Evolutionary conservation across 2,113 vertebrate genomes (phyloP).

Genomic region (Solenodon paradoxus): DNA sequence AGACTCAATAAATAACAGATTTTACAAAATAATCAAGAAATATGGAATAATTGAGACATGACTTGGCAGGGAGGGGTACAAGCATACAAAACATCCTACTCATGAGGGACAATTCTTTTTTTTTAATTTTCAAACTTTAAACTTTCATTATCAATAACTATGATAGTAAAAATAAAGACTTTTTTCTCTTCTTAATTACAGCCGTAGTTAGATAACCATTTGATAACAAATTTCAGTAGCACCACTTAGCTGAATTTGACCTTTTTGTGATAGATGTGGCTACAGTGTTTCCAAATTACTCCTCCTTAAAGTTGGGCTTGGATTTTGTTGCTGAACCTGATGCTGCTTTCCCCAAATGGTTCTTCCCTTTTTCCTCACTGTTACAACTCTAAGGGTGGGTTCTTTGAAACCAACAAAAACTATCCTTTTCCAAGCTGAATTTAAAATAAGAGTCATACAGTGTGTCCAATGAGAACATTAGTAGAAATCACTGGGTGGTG

Average conservation of each 20-base stretch:
- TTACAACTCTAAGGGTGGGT: background rate
- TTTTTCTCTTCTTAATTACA: background rate
- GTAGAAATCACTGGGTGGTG: background rate
- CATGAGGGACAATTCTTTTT: background rate
- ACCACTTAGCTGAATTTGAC: background rate
- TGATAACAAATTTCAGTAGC: background rate
- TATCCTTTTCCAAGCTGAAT: background rate
- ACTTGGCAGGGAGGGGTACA: background rate
- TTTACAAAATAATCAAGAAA: background rate
- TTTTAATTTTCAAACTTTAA: background rate
- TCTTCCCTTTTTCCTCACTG: background rate
- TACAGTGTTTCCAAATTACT: background rate
- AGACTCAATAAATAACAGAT: background rate
- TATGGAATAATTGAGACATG: background rate
- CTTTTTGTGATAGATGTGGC: background rate
- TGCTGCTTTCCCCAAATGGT: background rate
- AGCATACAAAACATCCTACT: background rate
- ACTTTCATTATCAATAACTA: background rate
- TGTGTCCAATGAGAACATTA: background rate
- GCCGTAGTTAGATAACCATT: background rate
- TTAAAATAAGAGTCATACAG: background rate
- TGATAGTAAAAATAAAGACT: constrained; percentile 1
- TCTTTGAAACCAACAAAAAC: background rate
- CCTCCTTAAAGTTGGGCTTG: background rate
- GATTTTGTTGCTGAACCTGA: background rate